Evolutionary conservation across 1,140 invertebrate genomes (phyloP).

Genomic region (Drosophila navojoa): DNA sequence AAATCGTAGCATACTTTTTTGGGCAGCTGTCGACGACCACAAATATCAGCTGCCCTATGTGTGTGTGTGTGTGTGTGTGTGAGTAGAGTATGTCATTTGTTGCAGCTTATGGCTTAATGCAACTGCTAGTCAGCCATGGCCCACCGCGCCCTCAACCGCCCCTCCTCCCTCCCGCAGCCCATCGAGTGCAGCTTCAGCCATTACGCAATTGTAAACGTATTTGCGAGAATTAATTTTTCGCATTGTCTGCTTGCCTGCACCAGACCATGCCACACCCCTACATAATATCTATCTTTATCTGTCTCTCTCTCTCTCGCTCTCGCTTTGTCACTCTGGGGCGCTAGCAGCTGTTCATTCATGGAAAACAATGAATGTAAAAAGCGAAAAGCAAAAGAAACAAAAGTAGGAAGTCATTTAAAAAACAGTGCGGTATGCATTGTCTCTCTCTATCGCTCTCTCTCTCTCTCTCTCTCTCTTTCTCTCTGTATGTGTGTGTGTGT

Average conservation of each 20-base stretch:
- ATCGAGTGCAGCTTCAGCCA: slow-evolving; percentile 34
- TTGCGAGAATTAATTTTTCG: slow-evolving; percentile 66
- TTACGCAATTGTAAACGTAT: slow-evolving; percentile 75
- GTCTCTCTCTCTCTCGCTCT: background rate
- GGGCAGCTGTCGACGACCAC: slow-evolving; percentile 50
- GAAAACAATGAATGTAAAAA: slow-evolving; percentile 60
- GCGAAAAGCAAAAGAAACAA: slow-evolving; percentile 35
- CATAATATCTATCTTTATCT: background rate
- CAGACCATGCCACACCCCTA: slow-evolving; percentile 26
- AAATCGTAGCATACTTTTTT: slow-evolving; percentile 54
- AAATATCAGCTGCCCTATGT: slow-evolving; percentile 28
- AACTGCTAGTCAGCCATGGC: slow-evolving; percentile 4
- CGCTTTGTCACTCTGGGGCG: slow-evolving; percentile 8
- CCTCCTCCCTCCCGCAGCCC: background rate
- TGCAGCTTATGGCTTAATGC: slow-evolving; percentile 69
- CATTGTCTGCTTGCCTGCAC: slow-evolving; percentile 16
- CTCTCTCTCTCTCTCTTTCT: background rate
- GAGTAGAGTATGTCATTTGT: slow-evolving; percentile 52
- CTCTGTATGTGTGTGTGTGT: slow-evolving; percentile 26
- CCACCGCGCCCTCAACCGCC: no score
- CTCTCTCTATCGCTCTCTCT: background rate
- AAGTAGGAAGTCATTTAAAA: slow-evolving; percentile 58
- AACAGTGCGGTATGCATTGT: slow-evolving; percentile 25
- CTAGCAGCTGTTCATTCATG: slow-evolving; percentile 42
- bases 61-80: slow-evolving; percentile 19